phyloP scores from a whole-genome alignment of 2,113 vertebrate species.

The Mus musculus region GRCm39 chr6:97926001-97926500 shows the following conservation, averaged over 20 bases:
- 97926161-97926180: not conserved
- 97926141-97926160: slow-evolving; percentile 5
- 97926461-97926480: not conserved
- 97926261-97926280: not conserved
- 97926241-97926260: not conserved
- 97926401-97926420: not conserved
- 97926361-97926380: not conserved
- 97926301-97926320: not conserved
- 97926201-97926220: slow-evolving; percentile 15
- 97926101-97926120: not conserved
- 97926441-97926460: not conserved
- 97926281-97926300: not conserved
- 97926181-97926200: not conserved
- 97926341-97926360: not conserved
- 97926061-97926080: slow-evolving; percentile 42
- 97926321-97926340: not conserved
- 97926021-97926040: slow-evolving; percentile 50
- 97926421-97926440: not conserved
- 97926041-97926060: slow-evolving; percentile 59
- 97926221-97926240: not conserved
- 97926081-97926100: not conserved
- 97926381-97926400: not conserved
- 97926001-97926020: not conserved
- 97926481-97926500: not conserved
- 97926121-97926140: slow-evolving; percentile 22